Evolutionary conservation across 2,797 vertebrate species (phyloP), one percentile per base, ranked within the genome.

Genomic region (Chrysocyon brachyurus): DNA sequence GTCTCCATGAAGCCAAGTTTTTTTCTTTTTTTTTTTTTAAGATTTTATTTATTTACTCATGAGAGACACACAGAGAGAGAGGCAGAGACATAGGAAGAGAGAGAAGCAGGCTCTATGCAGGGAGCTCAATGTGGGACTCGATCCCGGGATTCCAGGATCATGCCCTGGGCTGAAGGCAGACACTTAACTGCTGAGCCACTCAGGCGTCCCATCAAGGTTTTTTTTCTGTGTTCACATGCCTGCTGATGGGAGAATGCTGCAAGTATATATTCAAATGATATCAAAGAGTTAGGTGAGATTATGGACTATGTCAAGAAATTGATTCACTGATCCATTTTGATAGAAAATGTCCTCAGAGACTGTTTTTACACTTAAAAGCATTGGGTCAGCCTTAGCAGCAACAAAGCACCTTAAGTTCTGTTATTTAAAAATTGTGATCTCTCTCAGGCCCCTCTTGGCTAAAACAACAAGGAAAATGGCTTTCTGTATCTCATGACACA

Each of bases 281-380:
- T 90, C 24, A 49, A 87, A 96, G 46, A 90, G 16, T 82, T 96
- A 72, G 54, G 52, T 64, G 40, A 70, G 84, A 87, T 92, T 68
- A 86, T 70, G 15, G 6, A 10, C 24, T 87, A 40, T 54, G 40
- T 17, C 78, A 33, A 77, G 28, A 98, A 82, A 92, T 87, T 70
- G 90, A 85, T 85, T 96, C 40, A 59, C 24, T 84, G 11, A 83
- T 90, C 19, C 90, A 88, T 83, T 96, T 94, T 89, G 17, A 97
- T 87, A 95, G 19, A 94, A 97, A 94, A 97, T 93, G 57, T 90
- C 64, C 68, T 93, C 49, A 81, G 64, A 92, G 70, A 83, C 28
- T 54, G 17, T 46, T 93, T 91, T 84, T 73, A 75, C 64, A 52
- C 92, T 95, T 90, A 79, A 96, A 96, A 94, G 11, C 21, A 66